Percentiles rank a stretch among this genome's conserved stretches.
Conservation (phyloP, 2,888 invertebrate genomes). For the Latrodectus elegans region DNA sequence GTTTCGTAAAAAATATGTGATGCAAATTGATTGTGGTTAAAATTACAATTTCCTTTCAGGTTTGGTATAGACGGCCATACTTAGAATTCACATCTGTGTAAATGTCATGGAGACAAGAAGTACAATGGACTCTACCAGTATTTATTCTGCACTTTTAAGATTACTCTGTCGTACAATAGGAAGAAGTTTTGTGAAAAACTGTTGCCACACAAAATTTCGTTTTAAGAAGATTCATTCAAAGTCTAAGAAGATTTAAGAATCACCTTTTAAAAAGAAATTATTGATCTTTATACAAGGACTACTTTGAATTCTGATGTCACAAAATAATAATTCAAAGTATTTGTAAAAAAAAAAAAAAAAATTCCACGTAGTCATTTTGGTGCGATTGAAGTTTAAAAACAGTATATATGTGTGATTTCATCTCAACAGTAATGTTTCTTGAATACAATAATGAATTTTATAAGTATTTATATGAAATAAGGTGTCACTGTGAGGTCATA, state of each 20-base stretch:
- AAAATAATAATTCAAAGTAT: too few relatives aligned
- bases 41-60: conserved; percentile 20
- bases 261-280: not conserved
- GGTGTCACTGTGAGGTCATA: too few relatives aligned
- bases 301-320: too few relatives aligned
- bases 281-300: too few relatives aligned
- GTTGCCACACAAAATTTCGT: not conserved
- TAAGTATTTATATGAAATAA: too few relatives aligned
- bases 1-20: too few relatives aligned
- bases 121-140: not conserved
- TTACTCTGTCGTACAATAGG: not conserved
- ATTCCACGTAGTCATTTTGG: not conserved
- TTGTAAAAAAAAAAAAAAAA: not conserved
- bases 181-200: not conserved
- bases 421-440: too few relatives aligned
- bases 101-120: not conserved
- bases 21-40: too few relatives aligned
- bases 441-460: too few relatives aligned
- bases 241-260: not conserved
- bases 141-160: not conserved
- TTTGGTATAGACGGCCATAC: conserved; percentile 48
- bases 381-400: not conserved
- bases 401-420: too few relatives aligned
- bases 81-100: not conserved
- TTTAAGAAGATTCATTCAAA: not conserved